A percentile compares a stretch with the other conserved stretches of the same genome.
These are phyloP conservation scores for Valencia hispanica DNA, from an alignment of 2,797 vertebrate species.

Conservation along the genomic window DNA sequence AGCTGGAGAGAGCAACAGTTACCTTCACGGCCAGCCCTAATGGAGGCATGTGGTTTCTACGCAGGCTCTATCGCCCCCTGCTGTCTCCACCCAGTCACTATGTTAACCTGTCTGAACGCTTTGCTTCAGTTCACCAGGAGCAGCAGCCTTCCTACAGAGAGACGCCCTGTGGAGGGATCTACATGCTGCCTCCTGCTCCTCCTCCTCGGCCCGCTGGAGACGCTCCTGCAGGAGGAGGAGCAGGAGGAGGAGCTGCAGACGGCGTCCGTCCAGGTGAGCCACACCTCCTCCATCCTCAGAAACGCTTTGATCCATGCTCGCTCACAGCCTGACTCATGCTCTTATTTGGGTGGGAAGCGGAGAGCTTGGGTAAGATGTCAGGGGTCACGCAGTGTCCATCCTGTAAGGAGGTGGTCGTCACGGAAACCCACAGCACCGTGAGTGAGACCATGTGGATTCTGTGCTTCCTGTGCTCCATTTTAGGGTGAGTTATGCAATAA, in stretches of 20 bases:
- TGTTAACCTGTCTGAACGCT: conserved; percentile 3
- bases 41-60: neutral
- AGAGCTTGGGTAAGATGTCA: conserved; percentile 18
- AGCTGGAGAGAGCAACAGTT: conserved; percentile 6
- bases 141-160: neutral
- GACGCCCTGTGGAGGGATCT: conserved; percentile 38
- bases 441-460: conserved; percentile 39
- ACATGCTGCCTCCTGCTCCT: conserved; percentile 37
- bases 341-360: conserved; percentile 16
- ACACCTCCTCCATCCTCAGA: neutral
- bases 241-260: accelerated
- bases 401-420: conserved; percentile 59
- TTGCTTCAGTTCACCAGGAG: conserved; percentile 14
- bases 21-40: neutral
- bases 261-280: conserved; percentile 21
- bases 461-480: conserved; percentile 46
- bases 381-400: conserved; percentile 58
- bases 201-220: neutral
- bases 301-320: too few species aligned
- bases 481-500: conserved; percentile 57
- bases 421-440: conserved; percentile 41
- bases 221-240: accelerated
- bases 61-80: neutral
- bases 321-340: neutral
- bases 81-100: neutral